Percentiles rank a stretch among this genome's conserved stretches.
Evolutionary conservation across 2,113 vertebrate species (phyloP).

Genomic region (Telmatochromis sp.): DNA sequence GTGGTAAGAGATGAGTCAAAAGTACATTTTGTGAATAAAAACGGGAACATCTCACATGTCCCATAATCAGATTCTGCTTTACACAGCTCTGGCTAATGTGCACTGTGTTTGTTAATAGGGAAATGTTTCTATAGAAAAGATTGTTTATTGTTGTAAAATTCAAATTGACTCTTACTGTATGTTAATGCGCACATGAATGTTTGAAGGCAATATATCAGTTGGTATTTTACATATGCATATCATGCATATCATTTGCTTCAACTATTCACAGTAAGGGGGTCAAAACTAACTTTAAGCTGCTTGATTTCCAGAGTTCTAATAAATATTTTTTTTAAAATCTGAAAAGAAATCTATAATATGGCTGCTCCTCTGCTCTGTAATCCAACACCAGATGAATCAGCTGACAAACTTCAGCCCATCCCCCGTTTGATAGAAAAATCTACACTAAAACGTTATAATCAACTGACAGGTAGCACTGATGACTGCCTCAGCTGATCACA

Average conservation of each 20-base stretch:
- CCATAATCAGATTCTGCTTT: neutral
- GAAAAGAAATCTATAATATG: neutral
- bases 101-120: neutral
- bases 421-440: neutral
- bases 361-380: neutral
- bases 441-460: neutral
- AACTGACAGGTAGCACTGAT: neutral
- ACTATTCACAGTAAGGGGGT: conserved; percentile 3
- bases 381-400: neutral
- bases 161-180: neutral
- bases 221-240: neutral
- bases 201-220: neutral
- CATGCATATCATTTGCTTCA: neutral
- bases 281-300: neutral
- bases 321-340: neutral
- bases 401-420: neutral
- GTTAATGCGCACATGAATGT: neutral
- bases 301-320: neutral
- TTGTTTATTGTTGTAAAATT: neutral
- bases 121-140: neutral
- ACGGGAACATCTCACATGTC: neutral
- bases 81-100: neutral
- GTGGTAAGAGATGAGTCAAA: neutral
- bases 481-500: neutral
- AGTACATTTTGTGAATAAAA: neutral